Base-by-base conservation (phyloP, 2,888 invertebrate genomes). In the Sclerodermus sp. region DNA sequence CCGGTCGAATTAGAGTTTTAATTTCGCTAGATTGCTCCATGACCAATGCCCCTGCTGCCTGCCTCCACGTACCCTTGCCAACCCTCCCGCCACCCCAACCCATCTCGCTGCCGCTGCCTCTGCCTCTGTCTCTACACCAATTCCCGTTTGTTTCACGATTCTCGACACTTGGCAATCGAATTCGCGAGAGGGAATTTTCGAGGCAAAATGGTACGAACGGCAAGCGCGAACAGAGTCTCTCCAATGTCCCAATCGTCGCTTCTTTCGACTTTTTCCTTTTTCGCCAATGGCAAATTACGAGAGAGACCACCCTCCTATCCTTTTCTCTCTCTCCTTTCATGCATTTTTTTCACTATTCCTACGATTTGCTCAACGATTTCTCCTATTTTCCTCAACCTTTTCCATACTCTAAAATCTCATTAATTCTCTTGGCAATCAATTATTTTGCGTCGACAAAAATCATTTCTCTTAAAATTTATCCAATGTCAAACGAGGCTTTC, bases 1-100 rank as follows among this genome's bases (percentile, higher is more conserved):
- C 68, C 67, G 62, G 70, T 68, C 68, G 68, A 73, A 74, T 74
- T 71, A 70, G 71, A 71, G 67, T 72, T 75, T 75, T 74, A 74
- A 75, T 75, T 73, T 72, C 60, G 65, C 69, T 68, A 68, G 67
- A 70, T 67, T 66, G 64, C 62, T 50, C 58, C 53, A 53, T 49
- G 59, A 55, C 57, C 63, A 65, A 55, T 55, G 62, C 56, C 54
- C 57, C 51, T 58, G 37, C n/a, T 37, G 5, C 8, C 12, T n/a
- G n/a, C 37, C 37, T 37, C 49, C 48, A 47, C 51, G 42, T 53
- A 44, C 51, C 55, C 23, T 47, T 23, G 41, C 36, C 38, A n/a
- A 37, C 32, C 41, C 40, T 36, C 30, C 13, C 17, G 32, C 42
- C 15, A 12, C 41, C 29, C 39, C 23, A 37, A 47, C 17, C 41